Evolutionary conservation across 2,113 vertebrate genomes (phyloP), one percentile per base, ranked within the genome.

Genomic region (Amblyornis subalaris): DNA sequence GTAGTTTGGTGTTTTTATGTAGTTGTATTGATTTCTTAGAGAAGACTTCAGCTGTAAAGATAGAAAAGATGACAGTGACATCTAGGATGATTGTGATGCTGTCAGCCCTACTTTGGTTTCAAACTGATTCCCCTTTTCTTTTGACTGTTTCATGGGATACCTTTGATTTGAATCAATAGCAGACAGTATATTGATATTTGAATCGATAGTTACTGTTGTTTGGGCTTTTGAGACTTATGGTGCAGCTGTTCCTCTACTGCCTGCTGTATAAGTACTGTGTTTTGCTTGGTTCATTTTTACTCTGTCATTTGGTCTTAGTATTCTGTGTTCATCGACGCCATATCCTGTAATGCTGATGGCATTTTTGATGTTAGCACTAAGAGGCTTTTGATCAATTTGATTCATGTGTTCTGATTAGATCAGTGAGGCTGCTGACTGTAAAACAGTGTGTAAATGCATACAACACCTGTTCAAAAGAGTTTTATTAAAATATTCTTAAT

Each of bases 1-100:
- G 20, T 58, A 36, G 25, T 29, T 50, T 29, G 35, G 1, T 28
- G 2, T 0, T 3, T 57, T 57, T 11, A 10, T 17, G 16, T 38
- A 80, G 23, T 40, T 82, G 6, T 10, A 51, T 85, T 69, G 61
- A 69, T 33, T 65, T 73, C 12, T 48, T 6, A 24, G 29, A 14
- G 0, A 7, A 51, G 22, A 44, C 25, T 80, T 90, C 20, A 23
- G 31, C 22, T 31, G 12, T 86, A 22, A 48, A 60, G 22, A 38
- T 12, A n/a, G 14, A 50, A 53, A 75, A 53, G 29, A 61, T 26
- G 18, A 31, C 26, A 54, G 31, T 62, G 20, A 29, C 12, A 10
- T 36, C 4, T 31, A 29, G 33, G 19, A 62, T 48, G 38, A 7
- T 7, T 44, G 35, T 29, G 31, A 11, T 60, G 14, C 44, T 69